phyloP scores from a whole-genome alignment of 1,140 invertebrate genomes.

The Neomicropteryx cornuta region DNA sequence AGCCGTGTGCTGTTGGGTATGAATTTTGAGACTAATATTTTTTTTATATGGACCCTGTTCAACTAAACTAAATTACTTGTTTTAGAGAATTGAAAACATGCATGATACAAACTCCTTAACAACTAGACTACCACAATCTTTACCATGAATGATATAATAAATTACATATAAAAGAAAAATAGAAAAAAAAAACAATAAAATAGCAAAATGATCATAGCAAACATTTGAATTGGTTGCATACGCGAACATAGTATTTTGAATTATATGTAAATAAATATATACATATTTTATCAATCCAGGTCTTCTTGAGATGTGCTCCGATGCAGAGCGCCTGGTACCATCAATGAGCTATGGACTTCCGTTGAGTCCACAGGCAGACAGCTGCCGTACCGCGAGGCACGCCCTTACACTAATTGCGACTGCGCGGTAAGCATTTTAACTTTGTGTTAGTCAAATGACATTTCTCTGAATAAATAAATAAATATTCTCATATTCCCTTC shows the following conservation, averaged over 20 bases:
- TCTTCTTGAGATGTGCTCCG: constrained; percentile 87
- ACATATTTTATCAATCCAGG: constrained; percentile 35
- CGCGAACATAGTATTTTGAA: not conserved
- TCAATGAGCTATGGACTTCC: constrained; percentile 93
- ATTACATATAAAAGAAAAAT: no score
- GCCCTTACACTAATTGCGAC: constrained; percentile 93
- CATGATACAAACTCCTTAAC: not conserved
- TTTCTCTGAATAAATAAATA: not conserved
- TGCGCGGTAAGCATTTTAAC: constrained; percentile 46
- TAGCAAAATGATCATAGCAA: not conserved
- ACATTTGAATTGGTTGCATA: not conserved
- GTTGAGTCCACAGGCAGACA: constrained; percentile 87
- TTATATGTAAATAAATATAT: no score
- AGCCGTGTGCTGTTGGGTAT: constrained; percentile 75
- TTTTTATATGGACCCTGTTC: no score
- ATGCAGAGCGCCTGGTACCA: constrained; percentile 84
- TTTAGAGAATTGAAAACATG: not conserved
- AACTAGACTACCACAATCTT: not conserved
- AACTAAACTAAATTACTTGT: no score
- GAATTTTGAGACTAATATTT: constrained; percentile 5
- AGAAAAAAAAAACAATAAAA: no score
- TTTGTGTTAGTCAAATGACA: not conserved
- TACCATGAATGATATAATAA: not conserved
- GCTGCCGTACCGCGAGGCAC: constrained; percentile 89
- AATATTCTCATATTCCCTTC: no score